phyloP scores from a whole-genome alignment of 64 coral and sea anemone genomes.

The Acropora tenuis region DNA sequence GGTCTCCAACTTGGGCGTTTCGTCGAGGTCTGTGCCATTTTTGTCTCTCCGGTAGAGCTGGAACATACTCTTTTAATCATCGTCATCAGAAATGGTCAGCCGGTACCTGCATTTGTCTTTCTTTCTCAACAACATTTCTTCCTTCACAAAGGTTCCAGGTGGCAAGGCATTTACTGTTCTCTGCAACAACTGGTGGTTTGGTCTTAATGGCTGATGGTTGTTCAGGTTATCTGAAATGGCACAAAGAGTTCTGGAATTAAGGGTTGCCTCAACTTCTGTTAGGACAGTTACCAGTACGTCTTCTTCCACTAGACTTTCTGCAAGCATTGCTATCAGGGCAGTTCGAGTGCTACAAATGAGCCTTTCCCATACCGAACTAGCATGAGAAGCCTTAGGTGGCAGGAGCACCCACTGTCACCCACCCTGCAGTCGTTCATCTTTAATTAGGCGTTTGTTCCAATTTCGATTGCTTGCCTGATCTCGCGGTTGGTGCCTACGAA shows the following conservation, averaged over 20 bases:
- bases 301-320: constrained; percentile 40
- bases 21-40: neutral
- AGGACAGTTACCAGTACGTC: constrained; percentile 37
- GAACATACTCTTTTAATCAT: too few species aligned
- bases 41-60: neutral
- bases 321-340: constrained; percentile 48
- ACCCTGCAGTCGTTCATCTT: constrained; percentile 28
- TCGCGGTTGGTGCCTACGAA: too few species aligned
- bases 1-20: neutral
- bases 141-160: too few species aligned
- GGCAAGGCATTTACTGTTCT: too few species aligned
- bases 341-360: constrained; percentile 41
- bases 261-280: constrained; percentile 41
- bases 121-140: too few species aligned
- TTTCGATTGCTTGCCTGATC: too few species aligned
- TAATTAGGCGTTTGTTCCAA: constrained; percentile 44
- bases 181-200: too few species aligned
- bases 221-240: too few species aligned
- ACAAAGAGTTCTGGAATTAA: too few species aligned
- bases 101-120: too few species aligned
- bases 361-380: constrained; percentile 46
- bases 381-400: constrained; percentile 30
- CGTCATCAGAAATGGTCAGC: too few species aligned
- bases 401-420: constrained; percentile 37
- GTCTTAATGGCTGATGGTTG: too few species aligned